Conservation (phyloP, 53 echinoderm and acorn worm genomes). For the Antedon mediterranea region DNA sequence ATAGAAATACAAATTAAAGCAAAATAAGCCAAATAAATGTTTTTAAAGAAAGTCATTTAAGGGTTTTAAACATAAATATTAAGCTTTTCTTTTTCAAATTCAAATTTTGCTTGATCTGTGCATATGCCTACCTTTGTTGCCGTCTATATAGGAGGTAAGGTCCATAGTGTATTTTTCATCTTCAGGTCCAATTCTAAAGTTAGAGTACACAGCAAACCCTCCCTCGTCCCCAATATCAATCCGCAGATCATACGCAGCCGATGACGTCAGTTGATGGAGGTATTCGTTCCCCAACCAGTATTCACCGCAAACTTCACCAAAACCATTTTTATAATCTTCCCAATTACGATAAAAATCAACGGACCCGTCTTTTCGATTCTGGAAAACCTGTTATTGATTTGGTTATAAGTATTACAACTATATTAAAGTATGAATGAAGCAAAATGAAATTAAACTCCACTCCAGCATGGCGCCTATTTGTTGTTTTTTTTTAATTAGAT, state of each 20-base stretch:
- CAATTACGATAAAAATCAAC: background rate
- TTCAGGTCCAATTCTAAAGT: background rate
- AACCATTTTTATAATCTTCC: background rate
- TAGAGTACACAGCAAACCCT: background rate
- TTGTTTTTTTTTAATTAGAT: no score
- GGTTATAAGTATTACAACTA: no score
- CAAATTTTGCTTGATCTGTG: no score
- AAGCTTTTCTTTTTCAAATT: no score
- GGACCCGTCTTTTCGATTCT: background rate
- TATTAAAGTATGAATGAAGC: no score
- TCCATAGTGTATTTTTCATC: background rate
- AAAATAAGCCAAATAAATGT: no score
- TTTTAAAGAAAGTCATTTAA: no score
- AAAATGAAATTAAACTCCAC: no score
- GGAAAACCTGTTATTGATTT: background rate
- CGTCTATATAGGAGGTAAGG: background rate
- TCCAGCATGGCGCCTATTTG: no score
- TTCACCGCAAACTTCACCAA: background rate
- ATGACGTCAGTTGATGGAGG: background rate
- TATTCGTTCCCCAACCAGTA: background rate
- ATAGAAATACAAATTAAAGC: no score
- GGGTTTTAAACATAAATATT: no score
- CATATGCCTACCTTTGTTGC: background rate
- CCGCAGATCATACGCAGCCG: background rate
- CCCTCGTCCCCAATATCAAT: background rate